phyloP scores from a whole-genome alignment of 1,140 invertebrate species.

The Cherax destructor region DNA sequence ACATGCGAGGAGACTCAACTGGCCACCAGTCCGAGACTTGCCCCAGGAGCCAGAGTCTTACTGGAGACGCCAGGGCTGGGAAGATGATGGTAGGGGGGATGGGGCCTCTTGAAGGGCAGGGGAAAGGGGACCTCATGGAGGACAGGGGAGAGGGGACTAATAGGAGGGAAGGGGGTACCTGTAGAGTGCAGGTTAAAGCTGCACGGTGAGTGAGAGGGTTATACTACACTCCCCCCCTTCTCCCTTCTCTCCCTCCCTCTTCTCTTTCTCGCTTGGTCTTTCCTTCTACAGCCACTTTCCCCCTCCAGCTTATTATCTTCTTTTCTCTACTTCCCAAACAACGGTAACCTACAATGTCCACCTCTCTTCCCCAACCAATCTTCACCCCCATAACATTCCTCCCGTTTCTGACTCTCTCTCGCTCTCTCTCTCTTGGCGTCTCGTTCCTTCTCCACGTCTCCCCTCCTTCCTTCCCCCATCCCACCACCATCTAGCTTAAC shows the following conservation, averaged over 20 bases:
- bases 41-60: not conserved
- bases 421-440: not conserved
- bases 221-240: constrained; percentile 17
- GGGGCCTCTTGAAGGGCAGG: too few species aligned
- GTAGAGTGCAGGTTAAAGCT: constrained; percentile 55
- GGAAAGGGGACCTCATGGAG: too few species aligned
- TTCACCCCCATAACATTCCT: too few species aligned
- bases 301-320: not conserved
- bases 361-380: not conserved
- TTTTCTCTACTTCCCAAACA: not conserved
- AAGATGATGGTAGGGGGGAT: too few species aligned
- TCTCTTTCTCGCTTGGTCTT: not conserved
- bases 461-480: not conserved
- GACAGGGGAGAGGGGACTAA: not conserved
- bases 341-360: not conserved
- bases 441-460: not conserved
- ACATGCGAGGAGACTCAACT: not conserved
- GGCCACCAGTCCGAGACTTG: not conserved
- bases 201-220: constrained; percentile 42
- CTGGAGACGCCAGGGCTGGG: not conserved
- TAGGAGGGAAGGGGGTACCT: constrained; percentile 36
- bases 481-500: not conserved
- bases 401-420: not conserved
- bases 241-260: not conserved
- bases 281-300: not conserved